Base-by-base conservation (phyloP, 2,113 vertebrate genomes). In the Ranitomeya imitator region DNA sequence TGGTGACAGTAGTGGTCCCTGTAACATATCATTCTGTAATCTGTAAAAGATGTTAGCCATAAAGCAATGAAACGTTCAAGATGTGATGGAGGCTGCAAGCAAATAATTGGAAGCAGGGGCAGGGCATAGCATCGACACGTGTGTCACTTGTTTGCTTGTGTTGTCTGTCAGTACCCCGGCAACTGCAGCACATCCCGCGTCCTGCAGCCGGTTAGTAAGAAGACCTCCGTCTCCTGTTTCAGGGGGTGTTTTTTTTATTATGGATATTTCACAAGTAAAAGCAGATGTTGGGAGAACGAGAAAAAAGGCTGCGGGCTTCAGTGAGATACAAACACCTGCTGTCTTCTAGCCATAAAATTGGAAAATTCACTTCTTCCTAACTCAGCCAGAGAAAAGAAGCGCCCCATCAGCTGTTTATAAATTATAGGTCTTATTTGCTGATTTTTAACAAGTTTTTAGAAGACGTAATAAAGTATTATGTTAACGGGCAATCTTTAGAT, bases 141-240 rank as follows among this genome's bases (percentile, higher is more conserved):
- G 61, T 80, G 77, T 59, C 23, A 15, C 77, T 69, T 87, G 86
- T 87, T 80, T 87, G 61, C 54, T 16, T 54, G 55, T 87, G 86
- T 87, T 87, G 76, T 87, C 85, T 67, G 45, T 52, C 52, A 63
- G 77, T 87, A 31, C 57, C 86, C 59, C 71, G 52, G 86, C 77
- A 87, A 81, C 86, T 80, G 74, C 59, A 54, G 51, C 77, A 37
- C n/a, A 16, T 19, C 85, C n/a, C 69, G 45, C 11, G 37, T 13
- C 57, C 74, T 65, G 77, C 45, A 37, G 19, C 59, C 45, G 55
- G 51, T 65, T 71, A 86, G 59, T 52, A 3, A 54, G 59, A 63
- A 26, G 52, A 18, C 86, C 74, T 9, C 71, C 51, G 86, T 15
- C 77, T 80, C 61, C 15, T 14, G n/a, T 87, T 87, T 80, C 77